Evolutionary conservation across 2,797 vertebrate genomes (phyloP).

Genomic region (Acrossocheilus wenchowensis): DNA sequence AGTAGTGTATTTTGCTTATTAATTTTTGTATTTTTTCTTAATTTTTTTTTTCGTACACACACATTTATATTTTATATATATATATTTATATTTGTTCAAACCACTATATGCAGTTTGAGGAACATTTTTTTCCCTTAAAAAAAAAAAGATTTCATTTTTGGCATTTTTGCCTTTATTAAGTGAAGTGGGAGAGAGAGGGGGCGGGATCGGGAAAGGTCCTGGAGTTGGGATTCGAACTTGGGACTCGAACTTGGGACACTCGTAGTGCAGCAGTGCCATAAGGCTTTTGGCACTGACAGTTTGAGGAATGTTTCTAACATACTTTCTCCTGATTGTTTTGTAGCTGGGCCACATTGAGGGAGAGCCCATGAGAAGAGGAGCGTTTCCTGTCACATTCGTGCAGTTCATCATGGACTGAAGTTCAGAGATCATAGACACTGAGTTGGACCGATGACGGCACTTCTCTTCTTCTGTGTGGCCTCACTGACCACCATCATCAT

Average conservation of each 20-base stretch:
- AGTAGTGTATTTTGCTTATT: no score
- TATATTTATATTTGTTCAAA: no score
- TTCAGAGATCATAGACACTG: constrained; percentile 47
- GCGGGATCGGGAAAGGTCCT: background rate
- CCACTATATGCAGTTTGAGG: no score
- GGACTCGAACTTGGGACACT: background rate
- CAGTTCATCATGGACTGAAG: constrained; percentile 93
- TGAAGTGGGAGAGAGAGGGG: no score
- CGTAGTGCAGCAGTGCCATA: no score
- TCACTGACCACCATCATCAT: constrained; percentile 23
- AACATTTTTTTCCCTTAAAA: no score
- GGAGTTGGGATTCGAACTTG: background rate
- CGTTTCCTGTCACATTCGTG: constrained; percentile 96
- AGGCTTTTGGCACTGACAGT: background rate
- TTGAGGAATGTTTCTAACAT: background rate
- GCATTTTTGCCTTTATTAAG: no score
- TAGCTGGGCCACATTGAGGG: constrained; percentile 98
- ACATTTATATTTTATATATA: no score
- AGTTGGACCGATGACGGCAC: constrained; percentile 24
- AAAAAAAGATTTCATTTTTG: no score
- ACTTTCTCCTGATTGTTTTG: constrained; percentile 30
- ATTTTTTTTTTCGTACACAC: no score
- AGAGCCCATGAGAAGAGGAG: constrained; percentile 91
- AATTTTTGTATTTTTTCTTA: no score
- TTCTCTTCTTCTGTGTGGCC: constrained; percentile 1